Percentiles rank a stretch among this genome's conserved stretches.
Evolutionary conservation across 2,797 vertebrate species (phyloP).

Genomic region (Paratrypauchen microcephalus): DNA sequence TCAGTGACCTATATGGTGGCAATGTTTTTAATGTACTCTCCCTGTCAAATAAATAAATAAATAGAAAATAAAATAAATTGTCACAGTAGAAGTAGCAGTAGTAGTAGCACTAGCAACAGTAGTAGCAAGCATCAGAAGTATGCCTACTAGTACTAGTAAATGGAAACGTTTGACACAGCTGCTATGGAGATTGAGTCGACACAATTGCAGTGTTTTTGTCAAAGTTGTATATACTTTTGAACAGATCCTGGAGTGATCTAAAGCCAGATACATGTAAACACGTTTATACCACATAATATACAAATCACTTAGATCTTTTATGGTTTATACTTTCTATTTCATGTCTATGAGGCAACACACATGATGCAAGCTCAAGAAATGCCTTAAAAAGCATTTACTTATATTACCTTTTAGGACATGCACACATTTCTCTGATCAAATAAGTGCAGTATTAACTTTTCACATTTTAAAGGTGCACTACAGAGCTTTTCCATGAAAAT

Average conservation of each 20-base stretch:
- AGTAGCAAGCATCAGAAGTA: too few relatives aligned
- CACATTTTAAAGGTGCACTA: neutral
- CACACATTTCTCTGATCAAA: conserved; percentile 24
- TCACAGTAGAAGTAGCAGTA: too few relatives aligned
- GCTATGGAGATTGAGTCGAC: conserved; percentile 27
- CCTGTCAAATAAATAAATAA: too few relatives aligned
- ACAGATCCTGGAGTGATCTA: conserved; percentile 11
- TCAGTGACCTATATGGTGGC: too few relatives aligned
- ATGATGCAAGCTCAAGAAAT: conserved; percentile 58
- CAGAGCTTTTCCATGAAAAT: neutral
- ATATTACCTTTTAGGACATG: conserved; percentile 31
- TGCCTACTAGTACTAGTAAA: conserved; percentile 24
- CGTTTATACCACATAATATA: conserved; percentile 28
- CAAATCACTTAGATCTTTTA: conserved; percentile 33
- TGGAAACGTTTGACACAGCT: conserved; percentile 24
- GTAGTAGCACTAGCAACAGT: too few relatives aligned
- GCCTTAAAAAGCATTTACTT: conserved; percentile 26
- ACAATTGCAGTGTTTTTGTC: conserved; percentile 56
- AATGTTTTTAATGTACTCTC: too few relatives aligned
- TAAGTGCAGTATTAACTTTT: neutral
- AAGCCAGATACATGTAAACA: conserved; percentile 31
- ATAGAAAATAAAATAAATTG: too few relatives aligned
- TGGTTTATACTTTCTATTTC: conserved; percentile 43
- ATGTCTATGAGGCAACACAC: conserved; percentile 17
- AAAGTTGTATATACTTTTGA: conserved; percentile 4